These are phyloP conservation scores for Musca vetustissima DNA, from an alignment of 1,140 invertebrate species.

Conservation along the genomic window DNA sequence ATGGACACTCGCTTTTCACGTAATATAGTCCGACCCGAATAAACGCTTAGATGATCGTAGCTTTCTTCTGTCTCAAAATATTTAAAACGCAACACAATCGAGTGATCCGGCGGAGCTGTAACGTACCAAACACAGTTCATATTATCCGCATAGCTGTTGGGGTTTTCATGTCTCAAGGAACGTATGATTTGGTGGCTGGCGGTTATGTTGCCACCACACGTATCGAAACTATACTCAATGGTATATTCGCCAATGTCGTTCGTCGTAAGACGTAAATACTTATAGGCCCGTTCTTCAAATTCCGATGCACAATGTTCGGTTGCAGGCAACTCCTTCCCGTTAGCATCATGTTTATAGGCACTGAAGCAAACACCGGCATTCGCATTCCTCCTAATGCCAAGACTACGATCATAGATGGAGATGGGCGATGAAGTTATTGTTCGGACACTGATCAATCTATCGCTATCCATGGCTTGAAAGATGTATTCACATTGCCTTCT, in stretches of 20 bases:
- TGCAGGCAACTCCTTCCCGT: conserved; percentile 15
- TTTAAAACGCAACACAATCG: conserved; percentile 67
- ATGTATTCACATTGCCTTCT: conserved; percentile 30
- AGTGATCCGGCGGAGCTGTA: conserved; percentile 68
- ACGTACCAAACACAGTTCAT: conserved; percentile 78
- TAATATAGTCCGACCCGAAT: conserved; percentile 59
- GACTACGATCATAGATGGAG: neutral
- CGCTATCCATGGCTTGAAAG: neutral
- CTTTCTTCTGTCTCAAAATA: conserved; percentile 59
- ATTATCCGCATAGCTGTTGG: conserved; percentile 43
- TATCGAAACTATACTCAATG: conserved; percentile 56
- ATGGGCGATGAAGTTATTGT: neutral
- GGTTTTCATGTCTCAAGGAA: conserved; percentile 31
- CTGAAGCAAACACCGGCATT: conserved; percentile 19
- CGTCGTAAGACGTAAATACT: conserved; percentile 34
- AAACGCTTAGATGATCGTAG: conserved; percentile 63
- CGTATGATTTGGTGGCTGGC: conserved; percentile 54
- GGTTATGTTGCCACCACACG: conserved; percentile 60
- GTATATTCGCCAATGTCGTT: conserved; percentile 54
- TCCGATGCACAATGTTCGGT: conserved; percentile 34
- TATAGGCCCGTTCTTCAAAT: conserved; percentile 35
- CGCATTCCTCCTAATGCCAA: neutral
- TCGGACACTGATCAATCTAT: neutral
- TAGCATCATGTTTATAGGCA: conserved; percentile 6
- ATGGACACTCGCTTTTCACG: conserved; percentile 56